Percentiles rank a stretch among this genome's conserved stretches.
Conservation (phyloP, 2,888 invertebrate species). For the Vandiemenella viatica region DNA sequence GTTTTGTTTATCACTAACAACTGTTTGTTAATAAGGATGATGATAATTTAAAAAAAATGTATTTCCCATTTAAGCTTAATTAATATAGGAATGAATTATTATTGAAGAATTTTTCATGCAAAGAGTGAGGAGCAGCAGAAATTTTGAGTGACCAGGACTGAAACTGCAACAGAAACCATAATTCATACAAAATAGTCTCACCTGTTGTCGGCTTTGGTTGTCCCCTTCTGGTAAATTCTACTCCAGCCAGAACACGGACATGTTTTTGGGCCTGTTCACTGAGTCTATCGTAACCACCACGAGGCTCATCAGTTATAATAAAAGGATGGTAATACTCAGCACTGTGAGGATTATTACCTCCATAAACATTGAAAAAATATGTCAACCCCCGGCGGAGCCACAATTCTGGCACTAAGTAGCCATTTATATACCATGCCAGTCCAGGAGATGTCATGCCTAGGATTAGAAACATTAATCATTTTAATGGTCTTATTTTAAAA, state of each 20-base stretch:
- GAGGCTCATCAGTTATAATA: conserved; percentile 70
- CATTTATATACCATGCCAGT: conserved; percentile 86
- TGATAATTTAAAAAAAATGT: no score
- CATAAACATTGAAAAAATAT: conserved; percentile 65
- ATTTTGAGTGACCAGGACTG: no score
- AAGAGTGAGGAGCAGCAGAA: no score
- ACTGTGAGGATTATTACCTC: conserved; percentile 81
- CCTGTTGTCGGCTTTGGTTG: conserved; percentile 63
- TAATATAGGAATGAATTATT: no score
- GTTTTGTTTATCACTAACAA: no score
- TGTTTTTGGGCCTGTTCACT: conserved; percentile 53
- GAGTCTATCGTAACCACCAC: conserved; percentile 65
- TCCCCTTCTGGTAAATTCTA: conserved; percentile 67
- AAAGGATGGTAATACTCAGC: conserved; percentile 76
- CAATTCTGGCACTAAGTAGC: conserved; percentile 71
- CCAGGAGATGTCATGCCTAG: conserved; percentile 51
- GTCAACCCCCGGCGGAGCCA: conserved; percentile 71
- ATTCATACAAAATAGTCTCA: no score
- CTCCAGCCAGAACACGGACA: conserved; percentile 62
- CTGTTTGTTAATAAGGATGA: no score
- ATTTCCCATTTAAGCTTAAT: no score
- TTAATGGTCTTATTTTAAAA: no score
- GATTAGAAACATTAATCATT: conserved; percentile 1
- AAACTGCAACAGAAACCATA: no score
- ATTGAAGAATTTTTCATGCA: no score